These are phyloP conservation scores for Chymomyza amoena DNA, from an alignment of 2,888 invertebrate genomes.

Conservation along the genomic window DNA sequence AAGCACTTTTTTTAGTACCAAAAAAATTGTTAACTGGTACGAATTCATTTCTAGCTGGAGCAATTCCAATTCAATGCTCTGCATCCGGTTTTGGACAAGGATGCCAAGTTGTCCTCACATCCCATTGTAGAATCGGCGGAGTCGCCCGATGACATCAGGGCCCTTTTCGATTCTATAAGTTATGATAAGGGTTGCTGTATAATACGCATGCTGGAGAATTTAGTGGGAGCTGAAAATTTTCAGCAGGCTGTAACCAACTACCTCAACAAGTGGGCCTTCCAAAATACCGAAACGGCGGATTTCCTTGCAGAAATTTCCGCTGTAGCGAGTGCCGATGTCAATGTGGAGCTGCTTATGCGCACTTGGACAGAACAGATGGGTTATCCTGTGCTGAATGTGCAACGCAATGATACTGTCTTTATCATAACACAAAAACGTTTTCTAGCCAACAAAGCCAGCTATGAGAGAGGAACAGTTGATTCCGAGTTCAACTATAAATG, in stretches of 20 bases:
- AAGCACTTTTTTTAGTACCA: background rate
- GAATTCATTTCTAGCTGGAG: constrained; percentile 81
- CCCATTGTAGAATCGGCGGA: constrained; percentile 91
- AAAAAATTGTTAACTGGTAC: no score
- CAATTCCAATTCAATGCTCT: constrained; percentile 86
- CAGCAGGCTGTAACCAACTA: constrained; percentile 86
- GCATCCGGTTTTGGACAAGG: constrained; percentile 85
- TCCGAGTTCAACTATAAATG: constrained; percentile 84
- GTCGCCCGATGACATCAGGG: constrained; percentile 92
- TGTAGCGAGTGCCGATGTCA: constrained; percentile 78
- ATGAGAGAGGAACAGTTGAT: constrained; percentile 77
- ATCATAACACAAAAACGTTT: constrained; percentile 86
- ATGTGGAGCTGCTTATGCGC: constrained; percentile 84
- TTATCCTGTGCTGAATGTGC: constrained; percentile 86
- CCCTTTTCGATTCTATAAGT: constrained; percentile 93
- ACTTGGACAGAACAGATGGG: constrained; percentile 95
- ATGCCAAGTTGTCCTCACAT: constrained; percentile 90
- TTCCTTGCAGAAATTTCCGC: constrained; percentile 82
- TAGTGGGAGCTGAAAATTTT: constrained; percentile 85
- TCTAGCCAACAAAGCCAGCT: constrained; percentile 83
- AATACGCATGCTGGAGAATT: constrained; percentile 91
- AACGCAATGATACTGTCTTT: constrained; percentile 76
- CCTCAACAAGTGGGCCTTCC: constrained; percentile 84
- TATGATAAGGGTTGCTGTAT: constrained; percentile 94
- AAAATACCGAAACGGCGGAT: constrained; percentile 89